Conservation (phyloP, 2,113 vertebrate genomes). For the Phycodurus eques region DNA sequence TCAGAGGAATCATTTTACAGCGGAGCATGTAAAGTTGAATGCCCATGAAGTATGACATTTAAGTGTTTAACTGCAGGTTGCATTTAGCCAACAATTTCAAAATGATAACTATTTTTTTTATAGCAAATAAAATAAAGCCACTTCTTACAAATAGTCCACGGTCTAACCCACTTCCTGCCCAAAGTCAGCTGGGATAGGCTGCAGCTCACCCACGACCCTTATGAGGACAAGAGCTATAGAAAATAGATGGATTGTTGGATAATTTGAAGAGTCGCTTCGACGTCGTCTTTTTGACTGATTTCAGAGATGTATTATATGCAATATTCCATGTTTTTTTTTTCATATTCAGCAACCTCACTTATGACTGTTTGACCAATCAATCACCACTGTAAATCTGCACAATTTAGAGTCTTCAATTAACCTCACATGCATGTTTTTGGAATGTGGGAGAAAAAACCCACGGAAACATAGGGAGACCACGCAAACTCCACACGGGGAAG, state of each 20-base stretch:
- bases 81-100: background rate
- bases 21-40: constrained; percentile 13
- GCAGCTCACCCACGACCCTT: background rate
- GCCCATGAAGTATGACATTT: constrained; percentile 26
- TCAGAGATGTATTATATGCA: too few relatives aligned
- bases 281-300: too few relatives aligned
- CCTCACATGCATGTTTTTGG: too few relatives aligned
- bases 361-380: background rate
- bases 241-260: background rate
- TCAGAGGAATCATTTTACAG: constrained; percentile 25
- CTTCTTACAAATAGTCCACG: background rate
- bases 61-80: background rate
- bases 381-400: background rate
- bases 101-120: background rate
- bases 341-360: background rate
- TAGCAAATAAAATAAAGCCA: background rate
- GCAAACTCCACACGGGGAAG: too few relatives aligned
- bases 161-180: background rate
- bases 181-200: background rate
- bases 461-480: too few relatives aligned
- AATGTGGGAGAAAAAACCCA: too few relatives aligned
- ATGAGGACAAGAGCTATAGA: background rate
- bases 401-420: too few relatives aligned
- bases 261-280: background rate
- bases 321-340: too few relatives aligned